Percentiles rank a stretch among this genome's conserved stretches.
These are phyloP conservation scores for Coptodon rendalli DNA, from an alignment of 2,113 vertebrate species.

Conservation along the genomic window DNA sequence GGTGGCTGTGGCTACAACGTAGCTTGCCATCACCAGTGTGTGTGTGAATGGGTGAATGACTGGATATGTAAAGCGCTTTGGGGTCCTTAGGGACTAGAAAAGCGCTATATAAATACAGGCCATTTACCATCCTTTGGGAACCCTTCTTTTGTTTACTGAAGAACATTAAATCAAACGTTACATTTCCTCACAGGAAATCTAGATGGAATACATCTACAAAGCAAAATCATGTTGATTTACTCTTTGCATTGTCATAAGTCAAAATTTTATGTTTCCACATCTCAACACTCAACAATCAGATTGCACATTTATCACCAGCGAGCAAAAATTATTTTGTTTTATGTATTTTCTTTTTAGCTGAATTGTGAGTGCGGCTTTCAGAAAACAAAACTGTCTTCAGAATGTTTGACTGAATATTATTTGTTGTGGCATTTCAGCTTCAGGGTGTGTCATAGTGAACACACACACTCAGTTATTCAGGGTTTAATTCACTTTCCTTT, in stretches of 20 bases:
- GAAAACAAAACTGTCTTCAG: background rate
- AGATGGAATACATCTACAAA: background rate
- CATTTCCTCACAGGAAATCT: background rate
- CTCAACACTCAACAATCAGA: fast-evolving
- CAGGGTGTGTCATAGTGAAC: conserved; percentile 57
- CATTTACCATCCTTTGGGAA: fast-evolving
- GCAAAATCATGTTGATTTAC: background rate
- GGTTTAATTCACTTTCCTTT: background rate
- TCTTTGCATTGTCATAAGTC: fast-evolving
- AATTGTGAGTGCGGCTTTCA: fast-evolving
- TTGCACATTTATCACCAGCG: background rate
- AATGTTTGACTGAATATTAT: background rate
- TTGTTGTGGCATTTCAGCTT: fast-evolving
- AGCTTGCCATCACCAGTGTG: too few relatives aligned
- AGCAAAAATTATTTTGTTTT: background rate
- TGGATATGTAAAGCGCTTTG: too few relatives aligned
- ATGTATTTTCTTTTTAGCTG: background rate
- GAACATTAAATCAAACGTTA: fast-evolving
- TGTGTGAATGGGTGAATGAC: too few relatives aligned
- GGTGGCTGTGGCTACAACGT: too few relatives aligned
- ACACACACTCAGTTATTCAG: background rate
- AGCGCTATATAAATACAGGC: too few relatives aligned
- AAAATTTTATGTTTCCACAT: background rate
- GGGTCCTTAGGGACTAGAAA: too few relatives aligned
- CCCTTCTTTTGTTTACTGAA: background rate